Conservation (phyloP, 2,797 vertebrate species). For the Malurus leucopterus region DNA sequence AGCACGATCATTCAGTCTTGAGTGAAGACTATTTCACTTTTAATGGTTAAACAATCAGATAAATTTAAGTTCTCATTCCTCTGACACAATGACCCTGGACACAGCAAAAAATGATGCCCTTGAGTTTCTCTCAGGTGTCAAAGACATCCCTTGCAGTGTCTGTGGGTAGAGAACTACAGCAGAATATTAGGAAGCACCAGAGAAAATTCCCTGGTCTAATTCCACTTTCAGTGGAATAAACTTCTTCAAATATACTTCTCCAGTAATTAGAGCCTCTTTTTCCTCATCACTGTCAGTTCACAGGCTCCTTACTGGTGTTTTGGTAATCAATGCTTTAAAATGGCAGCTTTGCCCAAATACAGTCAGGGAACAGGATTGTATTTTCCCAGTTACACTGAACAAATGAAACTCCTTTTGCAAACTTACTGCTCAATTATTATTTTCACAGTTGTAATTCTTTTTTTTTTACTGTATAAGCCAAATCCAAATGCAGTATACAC, state of each 20-base stretch:
- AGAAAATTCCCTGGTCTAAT: not conserved
- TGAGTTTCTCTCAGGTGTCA: fast-evolving
- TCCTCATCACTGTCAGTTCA: not conserved
- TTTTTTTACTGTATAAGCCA: not conserved
- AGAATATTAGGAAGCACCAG: fast-evolving
- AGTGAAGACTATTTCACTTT: not conserved
- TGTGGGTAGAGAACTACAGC: not conserved
- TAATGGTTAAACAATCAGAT: not conserved
- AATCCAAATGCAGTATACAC: not conserved
- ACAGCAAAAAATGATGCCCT: not conserved
- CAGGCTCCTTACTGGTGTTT: not conserved
- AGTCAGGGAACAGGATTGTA: not conserved
- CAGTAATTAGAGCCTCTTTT: not conserved
- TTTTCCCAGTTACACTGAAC: not conserved
- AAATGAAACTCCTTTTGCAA: not conserved
- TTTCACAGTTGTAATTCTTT: not conserved
- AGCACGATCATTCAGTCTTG: not conserved
- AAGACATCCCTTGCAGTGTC: fast-evolving
- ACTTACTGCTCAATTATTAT: not conserved
- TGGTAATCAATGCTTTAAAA: not conserved
- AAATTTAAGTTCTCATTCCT: not conserved
- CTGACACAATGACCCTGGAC: not conserved
- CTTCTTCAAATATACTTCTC: not conserved
- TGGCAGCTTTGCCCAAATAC: not conserved
- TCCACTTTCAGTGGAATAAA: not conserved